Conservation (phyloP, 64 coral and sea anemone genomes). For the Cladopsammia gracilis region DNA sequence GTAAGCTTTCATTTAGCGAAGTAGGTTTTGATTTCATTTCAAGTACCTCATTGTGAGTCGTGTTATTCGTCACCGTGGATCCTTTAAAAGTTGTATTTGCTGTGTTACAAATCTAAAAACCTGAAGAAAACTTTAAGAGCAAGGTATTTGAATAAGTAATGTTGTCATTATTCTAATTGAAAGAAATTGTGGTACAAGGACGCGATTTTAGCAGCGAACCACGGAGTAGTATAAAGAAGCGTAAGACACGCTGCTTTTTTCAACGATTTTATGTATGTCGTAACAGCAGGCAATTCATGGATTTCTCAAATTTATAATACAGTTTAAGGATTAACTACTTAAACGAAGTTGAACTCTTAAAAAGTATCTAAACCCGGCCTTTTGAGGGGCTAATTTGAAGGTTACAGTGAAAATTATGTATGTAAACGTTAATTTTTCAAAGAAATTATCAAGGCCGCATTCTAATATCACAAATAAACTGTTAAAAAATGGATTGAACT, state of each 20-base stretch:
- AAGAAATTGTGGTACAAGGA: background rate
- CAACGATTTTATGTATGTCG: too few species aligned
- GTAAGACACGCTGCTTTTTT: background rate
- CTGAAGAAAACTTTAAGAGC: background rate
- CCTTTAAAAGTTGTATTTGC: background rate
- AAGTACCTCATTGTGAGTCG: slow-evolving; percentile 2
- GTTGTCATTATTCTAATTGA: too few species aligned
- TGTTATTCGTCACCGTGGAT: background rate
- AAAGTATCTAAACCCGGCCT: background rate
- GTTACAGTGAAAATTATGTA: background rate
- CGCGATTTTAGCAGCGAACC: too few species aligned
- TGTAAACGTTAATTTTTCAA: background rate
- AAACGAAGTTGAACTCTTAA: too few species aligned
- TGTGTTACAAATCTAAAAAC: background rate
- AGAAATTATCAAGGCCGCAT: background rate
- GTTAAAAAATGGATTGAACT: background rate
- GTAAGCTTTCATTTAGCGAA: background rate
- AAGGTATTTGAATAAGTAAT: background rate
- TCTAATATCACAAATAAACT: background rate
- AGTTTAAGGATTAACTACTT: too few species aligned
- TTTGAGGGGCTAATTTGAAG: background rate
- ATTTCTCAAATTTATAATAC: too few species aligned
- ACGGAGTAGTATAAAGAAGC: too few species aligned
- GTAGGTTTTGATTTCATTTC: slow-evolving; percentile 15
- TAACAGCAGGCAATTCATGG: too few species aligned